A percentile compares a stretch with the other conserved stretches of the same genome.
Conservation (phyloP, 2,888 invertebrate species). For the Aquatica leii region DNA sequence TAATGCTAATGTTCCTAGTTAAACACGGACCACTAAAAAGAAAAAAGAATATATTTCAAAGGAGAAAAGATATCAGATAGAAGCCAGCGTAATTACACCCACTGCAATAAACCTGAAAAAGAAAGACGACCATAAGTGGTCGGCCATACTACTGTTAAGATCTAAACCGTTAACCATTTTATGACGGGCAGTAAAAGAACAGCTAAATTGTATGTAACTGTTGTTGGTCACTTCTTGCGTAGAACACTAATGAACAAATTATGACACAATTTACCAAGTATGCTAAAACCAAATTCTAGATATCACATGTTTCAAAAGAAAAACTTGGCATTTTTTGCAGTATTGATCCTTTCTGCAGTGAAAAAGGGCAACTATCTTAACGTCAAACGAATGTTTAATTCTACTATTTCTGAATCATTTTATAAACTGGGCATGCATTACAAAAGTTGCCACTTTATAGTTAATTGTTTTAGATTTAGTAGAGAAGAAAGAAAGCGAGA, state of each 20-base stretch:
- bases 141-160: too few species aligned
- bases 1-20: neutral
- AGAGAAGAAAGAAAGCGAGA: too few species aligned
- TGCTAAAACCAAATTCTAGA: slow-evolving; percentile 19
- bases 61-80: neutral
- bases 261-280: too few species aligned
- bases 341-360: too few species aligned
- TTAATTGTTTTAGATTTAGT: too few species aligned
- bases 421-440: too few species aligned
- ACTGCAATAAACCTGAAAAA: slow-evolving; percentile 17
- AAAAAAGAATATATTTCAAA: neutral
- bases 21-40: too few species aligned
- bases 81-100: slow-evolving; percentile 9
- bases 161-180: slow-evolving; percentile 33
- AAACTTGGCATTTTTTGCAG: slow-evolving; percentile 21
- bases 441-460: too few species aligned
- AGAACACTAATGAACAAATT: too few species aligned
- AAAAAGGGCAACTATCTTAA: too few species aligned
- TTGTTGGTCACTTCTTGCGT: slow-evolving; percentile 19
- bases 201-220: slow-evolving; percentile 22
- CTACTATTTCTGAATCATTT: too few species aligned
- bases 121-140: slow-evolving; percentile 35
- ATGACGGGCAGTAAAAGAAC: slow-evolving; percentile 32
- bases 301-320: slow-evolving; percentile 13
- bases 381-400: too few species aligned